These are phyloP conservation scores for Prunella fulvescens DNA, from an alignment of 2,113 vertebrate species.

Conservation along the genomic window DNA sequence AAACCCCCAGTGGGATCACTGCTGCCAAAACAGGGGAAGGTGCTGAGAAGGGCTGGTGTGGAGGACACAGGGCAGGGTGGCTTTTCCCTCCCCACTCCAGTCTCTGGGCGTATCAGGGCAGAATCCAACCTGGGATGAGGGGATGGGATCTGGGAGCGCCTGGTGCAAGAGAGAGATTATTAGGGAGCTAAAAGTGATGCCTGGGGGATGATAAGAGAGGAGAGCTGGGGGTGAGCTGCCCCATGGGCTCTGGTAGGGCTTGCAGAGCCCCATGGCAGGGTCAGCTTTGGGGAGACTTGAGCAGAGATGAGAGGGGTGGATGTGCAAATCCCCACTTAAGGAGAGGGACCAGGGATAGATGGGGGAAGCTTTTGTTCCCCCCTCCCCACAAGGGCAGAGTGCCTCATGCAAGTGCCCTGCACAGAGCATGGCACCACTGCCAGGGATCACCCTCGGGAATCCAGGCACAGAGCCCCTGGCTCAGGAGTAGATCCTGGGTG, in stretches of 20 bases:
- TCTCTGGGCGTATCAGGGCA: background rate
- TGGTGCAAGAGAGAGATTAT: background rate
- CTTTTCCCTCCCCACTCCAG: background rate
- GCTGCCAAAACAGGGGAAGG: background rate
- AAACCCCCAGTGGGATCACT: background rate
- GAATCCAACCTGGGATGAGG: background rate
- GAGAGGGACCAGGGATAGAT: background rate
- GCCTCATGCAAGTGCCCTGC: background rate
- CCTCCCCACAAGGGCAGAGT: fast-evolving
- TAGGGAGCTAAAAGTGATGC: background rate
- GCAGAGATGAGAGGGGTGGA: background rate
- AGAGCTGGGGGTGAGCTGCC: background rate
- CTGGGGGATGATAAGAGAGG: background rate
- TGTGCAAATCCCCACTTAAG: background rate
- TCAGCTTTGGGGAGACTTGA: background rate
- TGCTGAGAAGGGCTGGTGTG: background rate
- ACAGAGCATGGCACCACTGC: background rate
- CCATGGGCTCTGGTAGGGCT: background rate
- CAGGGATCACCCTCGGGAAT: background rate
- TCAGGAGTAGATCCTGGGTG: background rate
- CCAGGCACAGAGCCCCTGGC: background rate
- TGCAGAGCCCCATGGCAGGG: fast-evolving
- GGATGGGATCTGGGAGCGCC: background rate
- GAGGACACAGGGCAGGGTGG: background rate
- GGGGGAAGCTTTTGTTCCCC: background rate